phyloP scores from a whole-genome alignment of 2,113 vertebrate species.

The Psilopsiagon aymara region DNA sequence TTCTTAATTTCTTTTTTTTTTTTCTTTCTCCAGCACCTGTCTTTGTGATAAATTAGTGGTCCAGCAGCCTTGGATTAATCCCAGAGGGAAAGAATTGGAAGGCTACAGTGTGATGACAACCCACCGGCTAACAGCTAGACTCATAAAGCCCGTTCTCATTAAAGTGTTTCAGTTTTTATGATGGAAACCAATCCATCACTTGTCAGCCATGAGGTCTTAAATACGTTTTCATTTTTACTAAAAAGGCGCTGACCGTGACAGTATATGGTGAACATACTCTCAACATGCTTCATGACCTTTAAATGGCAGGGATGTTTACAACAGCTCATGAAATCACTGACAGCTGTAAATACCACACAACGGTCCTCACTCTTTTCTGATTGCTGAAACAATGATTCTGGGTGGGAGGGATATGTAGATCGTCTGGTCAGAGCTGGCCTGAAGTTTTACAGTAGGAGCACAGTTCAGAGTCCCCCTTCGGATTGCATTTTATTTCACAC shows the following conservation, averaged over 20 bases:
- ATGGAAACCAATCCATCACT: slow-evolving; percentile 48
- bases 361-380: not conserved
- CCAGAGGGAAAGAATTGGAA: slow-evolving; percentile 41
- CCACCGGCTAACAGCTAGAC: slow-evolving; percentile 28
- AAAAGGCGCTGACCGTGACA: not conserved
- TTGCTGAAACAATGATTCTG: not conserved
- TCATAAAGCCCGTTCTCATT: slow-evolving; percentile 60
- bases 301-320: slow-evolving; percentile 42
- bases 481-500: not conserved
- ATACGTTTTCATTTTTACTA: slow-evolving; percentile 25
- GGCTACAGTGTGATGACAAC: slow-evolving; percentile 32
- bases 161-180: slow-evolving; percentile 62
- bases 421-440: not conserved
- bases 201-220: slow-evolving; percentile 15
- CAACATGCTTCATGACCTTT: not conserved
- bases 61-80: not conserved
- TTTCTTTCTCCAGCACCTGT: slow-evolving; percentile 41
- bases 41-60: slow-evolving; percentile 47
- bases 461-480: not conserved
- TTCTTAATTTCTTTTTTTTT: not conserved
- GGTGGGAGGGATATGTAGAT: not conserved
- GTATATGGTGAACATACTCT: not conserved
- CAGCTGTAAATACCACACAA: slow-evolving; percentile 28
- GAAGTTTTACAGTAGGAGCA: not conserved
- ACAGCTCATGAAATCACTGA: slow-evolving; percentile 16